Conservation (phyloP, 2,113 vertebrate genomes). For the Cinclus cinclus region DNA sequence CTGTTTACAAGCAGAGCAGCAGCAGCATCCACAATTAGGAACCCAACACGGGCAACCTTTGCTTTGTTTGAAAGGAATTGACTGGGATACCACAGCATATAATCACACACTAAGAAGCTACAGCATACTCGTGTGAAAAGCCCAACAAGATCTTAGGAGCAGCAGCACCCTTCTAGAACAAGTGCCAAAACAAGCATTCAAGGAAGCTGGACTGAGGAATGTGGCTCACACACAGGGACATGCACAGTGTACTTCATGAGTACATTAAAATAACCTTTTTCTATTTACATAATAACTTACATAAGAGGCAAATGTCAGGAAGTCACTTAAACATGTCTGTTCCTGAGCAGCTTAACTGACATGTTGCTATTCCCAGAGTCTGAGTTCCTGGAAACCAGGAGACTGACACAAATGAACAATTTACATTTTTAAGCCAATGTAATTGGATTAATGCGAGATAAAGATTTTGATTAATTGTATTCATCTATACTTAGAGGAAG, state of each 20-base stretch:
- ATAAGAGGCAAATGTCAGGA: conserved; percentile 31
- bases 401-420: conserved; percentile 11
- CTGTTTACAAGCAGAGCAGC: not conserved
- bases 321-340: not conserved
- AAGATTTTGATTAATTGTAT: conserved; percentile 20
- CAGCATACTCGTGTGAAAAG: not conserved
- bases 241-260: not conserved
- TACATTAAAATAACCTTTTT: not conserved
- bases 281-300: not conserved
- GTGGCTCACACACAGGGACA: fast-evolving
- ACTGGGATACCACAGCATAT: not conserved
- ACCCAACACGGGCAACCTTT: not conserved
- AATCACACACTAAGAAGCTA: not conserved
- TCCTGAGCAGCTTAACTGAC: conserved; percentile 25
- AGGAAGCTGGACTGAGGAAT: not conserved
- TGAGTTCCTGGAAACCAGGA: conserved; percentile 25
- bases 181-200: not conserved
- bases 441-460: not conserved
- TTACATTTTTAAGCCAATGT: not conserved
- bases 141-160: not conserved
- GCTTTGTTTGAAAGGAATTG: not conserved
- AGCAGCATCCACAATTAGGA: not conserved
- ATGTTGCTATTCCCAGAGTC: not conserved
- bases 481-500: not conserved
- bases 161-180: not conserved